These are phyloP conservation scores for Pampusana beccarii DNA, from an alignment of 2,113 vertebrate species.

Conservation along the genomic window DNA sequence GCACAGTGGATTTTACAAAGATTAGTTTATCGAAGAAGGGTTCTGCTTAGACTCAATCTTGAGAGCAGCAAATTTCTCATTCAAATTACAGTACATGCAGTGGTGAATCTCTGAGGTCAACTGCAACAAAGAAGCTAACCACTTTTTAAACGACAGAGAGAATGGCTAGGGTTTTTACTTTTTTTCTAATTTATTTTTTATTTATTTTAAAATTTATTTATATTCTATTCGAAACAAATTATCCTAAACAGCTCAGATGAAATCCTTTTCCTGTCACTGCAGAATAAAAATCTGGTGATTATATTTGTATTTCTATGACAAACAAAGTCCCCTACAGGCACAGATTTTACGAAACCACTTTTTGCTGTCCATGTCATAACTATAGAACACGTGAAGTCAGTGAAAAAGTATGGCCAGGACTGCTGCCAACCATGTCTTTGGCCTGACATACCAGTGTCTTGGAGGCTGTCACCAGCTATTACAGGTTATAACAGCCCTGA, in stretches of 20 bases:
- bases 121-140: not conserved
- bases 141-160: not conserved
- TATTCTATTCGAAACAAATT: not conserved
- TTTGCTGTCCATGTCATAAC: not conserved
- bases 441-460: not conserved
- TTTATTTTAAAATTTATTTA: too few relatives aligned
- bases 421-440: not conserved
- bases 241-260: not conserved
- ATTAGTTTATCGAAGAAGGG: slow-evolving; percentile 30
- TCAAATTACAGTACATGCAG: not conserved
- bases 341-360: not conserved
- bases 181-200: too few relatives aligned
- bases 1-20: slow-evolving; percentile 53
- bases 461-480: not conserved
- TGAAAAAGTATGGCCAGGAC: not conserved
- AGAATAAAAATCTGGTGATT: not conserved
- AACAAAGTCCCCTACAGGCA: not conserved
- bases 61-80: not conserved
- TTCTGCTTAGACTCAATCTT: not conserved
- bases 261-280: not conserved
- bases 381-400: not conserved
- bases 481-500: not conserved
- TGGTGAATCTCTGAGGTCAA: not conserved
- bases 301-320: not conserved
- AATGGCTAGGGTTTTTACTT: not conserved